Percentiles rank a stretch among this genome's conserved stretches.
phyloP scores from a whole-genome alignment of 2,888 invertebrate genomes.

The Bimastos eiseni region DNA sequence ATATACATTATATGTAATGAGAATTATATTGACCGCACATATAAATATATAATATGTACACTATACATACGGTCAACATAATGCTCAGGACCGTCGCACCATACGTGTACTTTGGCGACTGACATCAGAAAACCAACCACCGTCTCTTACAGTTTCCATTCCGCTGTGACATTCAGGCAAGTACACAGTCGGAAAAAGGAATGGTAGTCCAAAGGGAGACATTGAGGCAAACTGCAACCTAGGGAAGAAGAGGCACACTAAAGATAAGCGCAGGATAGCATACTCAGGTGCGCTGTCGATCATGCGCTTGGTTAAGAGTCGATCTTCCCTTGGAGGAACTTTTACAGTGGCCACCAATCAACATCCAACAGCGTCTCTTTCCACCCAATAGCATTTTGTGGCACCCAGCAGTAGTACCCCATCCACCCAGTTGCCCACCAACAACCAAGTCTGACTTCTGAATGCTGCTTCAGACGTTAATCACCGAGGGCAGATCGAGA shows the following conservation, averaged over 20 bases:
- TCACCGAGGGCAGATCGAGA: background rate
- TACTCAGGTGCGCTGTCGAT: constrained; percentile 5
- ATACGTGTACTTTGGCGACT: too few species aligned
- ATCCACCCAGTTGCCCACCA: background rate
- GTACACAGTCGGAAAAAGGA: background rate
- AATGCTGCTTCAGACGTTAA: background rate
- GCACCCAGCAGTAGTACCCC: background rate
- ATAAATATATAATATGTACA: too few species aligned
- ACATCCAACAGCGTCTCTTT: background rate
- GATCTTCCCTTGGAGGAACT: background rate
- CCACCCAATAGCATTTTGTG: too few species aligned
- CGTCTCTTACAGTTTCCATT: too few species aligned
- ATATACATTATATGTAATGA: too few species aligned
- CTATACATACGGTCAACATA: background rate
- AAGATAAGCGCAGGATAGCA: background rate
- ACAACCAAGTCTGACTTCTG: background rate
- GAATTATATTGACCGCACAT: too few species aligned
- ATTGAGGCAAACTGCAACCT: background rate
- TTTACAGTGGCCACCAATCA: background rate
- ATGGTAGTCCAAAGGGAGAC: background rate
- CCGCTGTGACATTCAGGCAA: too few species aligned
- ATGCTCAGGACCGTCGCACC: background rate
- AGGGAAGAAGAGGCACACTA: background rate
- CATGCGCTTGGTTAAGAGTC: background rate
- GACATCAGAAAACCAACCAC: too few species aligned